Evolutionary conservation across 2,888 invertebrate genomes (phyloP).

Genomic region (Metallyticus violacea): DNA sequence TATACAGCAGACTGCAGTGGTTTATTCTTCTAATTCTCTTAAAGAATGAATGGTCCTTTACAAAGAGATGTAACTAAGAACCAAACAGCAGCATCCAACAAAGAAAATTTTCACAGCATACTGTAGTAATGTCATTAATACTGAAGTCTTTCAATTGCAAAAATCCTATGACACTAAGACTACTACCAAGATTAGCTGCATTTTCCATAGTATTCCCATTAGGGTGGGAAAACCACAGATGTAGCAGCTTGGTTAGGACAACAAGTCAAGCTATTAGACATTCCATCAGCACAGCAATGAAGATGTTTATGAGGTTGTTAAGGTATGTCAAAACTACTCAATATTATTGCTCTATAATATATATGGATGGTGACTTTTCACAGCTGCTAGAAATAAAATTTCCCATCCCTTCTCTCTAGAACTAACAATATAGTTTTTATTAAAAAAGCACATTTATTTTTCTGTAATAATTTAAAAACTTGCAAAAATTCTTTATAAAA

Average conservation of each 20-base stretch:
- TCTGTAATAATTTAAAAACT: no score
- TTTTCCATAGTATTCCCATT: neutral
- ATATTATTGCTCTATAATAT: no score
- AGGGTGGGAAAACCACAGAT: neutral
- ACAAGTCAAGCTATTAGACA: neutral
- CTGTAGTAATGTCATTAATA: neutral
- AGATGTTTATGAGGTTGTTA: no score
- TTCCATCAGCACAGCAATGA: no score
- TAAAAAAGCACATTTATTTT: no score
- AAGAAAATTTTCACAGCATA: neutral
- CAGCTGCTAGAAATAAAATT: no score
- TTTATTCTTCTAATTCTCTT: neutral
- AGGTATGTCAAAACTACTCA: no score
- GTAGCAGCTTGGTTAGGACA: neutral
- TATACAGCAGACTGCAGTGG: neutral
- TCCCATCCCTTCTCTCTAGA: no score
- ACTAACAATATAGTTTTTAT: no score
- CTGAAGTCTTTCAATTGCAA: neutral
- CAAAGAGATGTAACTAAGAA: neutral
- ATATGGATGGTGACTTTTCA: no score
- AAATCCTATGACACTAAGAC: neutral
- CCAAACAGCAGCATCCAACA: neutral
- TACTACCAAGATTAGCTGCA: neutral
- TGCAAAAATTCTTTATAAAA: no score
- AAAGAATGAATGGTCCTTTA: neutral